Evolutionary conservation across 2,113 vertebrate genomes (phyloP).

Genomic region (Gobiocypris rarus): DNA sequence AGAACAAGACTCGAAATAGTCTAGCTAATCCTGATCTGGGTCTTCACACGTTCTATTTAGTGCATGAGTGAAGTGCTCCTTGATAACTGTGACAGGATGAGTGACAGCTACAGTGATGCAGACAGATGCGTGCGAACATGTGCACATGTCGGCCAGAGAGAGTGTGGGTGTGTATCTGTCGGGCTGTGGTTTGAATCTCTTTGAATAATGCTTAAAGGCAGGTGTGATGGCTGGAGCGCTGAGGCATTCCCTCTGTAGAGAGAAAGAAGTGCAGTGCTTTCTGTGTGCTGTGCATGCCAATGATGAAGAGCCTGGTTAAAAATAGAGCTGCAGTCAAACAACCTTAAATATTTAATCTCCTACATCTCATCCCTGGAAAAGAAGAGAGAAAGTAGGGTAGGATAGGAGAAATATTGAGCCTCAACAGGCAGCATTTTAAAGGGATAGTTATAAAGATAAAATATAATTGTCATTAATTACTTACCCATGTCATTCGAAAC

Average conservation of each 20-base stretch:
- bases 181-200: slow-evolving; percentile 19
- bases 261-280: slow-evolving; percentile 12
- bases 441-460: background rate
- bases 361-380: slow-evolving; percentile 41
- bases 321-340: slow-evolving; percentile 48
- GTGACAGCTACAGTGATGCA: slow-evolving; percentile 26
- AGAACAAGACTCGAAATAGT: slow-evolving; percentile 4
- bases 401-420: background rate
- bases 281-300: slow-evolving; percentile 40
- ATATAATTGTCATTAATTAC: background rate
- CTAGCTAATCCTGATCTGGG: slow-evolving; percentile 23
- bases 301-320: slow-evolving; percentile 30
- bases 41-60: slow-evolving; percentile 15
- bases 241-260: slow-evolving; percentile 42
- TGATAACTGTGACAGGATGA: slow-evolving; percentile 20
- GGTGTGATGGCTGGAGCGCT: slow-evolving; percentile 17
- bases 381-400: background rate
- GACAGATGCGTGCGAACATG: background rate
- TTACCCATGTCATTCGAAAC: background rate
- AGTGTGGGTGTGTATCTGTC: slow-evolving; percentile 15
- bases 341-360: slow-evolving; percentile 75
- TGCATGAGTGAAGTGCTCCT: background rate
- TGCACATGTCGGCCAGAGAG: background rate
- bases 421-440: background rate
- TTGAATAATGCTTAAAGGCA: slow-evolving; percentile 21